Conservation (phyloP, 2,113 vertebrate genomes). For the Carassius carassius region DNA sequence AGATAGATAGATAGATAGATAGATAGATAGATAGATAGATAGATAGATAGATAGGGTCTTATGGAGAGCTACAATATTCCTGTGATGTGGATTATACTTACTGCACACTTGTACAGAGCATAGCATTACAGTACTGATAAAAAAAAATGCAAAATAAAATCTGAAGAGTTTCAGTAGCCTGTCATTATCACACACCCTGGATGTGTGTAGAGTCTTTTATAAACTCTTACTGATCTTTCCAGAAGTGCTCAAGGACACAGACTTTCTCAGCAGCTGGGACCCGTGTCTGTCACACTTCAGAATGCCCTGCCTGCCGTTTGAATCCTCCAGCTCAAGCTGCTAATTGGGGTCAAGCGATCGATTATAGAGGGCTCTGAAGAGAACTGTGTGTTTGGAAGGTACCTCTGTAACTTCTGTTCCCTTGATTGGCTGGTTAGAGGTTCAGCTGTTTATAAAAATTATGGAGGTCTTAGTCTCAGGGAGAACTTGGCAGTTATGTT, state of each 20-base stretch:
- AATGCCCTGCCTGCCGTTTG: not conserved
- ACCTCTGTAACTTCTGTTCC: not conserved
- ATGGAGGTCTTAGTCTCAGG: not conserved
- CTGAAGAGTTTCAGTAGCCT: not conserved
- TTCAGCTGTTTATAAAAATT: slow-evolving; percentile 4
- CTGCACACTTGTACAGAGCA: slow-evolving; percentile 3
- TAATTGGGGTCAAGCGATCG: slow-evolving; percentile 19
- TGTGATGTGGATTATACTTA: not conserved
- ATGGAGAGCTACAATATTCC: too few relatives aligned
- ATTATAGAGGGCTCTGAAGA: slow-evolving; percentile 19
- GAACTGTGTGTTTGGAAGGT: not conserved
- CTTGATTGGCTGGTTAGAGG: not conserved
- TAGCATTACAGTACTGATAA: slow-evolving; percentile 6
- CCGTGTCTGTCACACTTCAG: not conserved
- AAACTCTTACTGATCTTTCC: slow-evolving; percentile 27
- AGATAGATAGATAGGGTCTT: slow-evolving; percentile 9
- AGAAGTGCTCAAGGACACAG: not conserved
- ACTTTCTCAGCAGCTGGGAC: not conserved
- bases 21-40: not conserved
- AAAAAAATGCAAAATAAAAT: too few relatives aligned
- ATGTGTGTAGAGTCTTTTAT: not conserved
- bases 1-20: not conserved
- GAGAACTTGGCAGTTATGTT: not conserved
- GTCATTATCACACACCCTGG: slow-evolving; percentile 24
- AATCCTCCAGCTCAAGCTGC: slow-evolving; percentile 18